These are phyloP conservation scores for Pachycephus smyrnensis DNA, from an alignment of 2,888 invertebrate genomes.

Conservation along the genomic window DNA sequence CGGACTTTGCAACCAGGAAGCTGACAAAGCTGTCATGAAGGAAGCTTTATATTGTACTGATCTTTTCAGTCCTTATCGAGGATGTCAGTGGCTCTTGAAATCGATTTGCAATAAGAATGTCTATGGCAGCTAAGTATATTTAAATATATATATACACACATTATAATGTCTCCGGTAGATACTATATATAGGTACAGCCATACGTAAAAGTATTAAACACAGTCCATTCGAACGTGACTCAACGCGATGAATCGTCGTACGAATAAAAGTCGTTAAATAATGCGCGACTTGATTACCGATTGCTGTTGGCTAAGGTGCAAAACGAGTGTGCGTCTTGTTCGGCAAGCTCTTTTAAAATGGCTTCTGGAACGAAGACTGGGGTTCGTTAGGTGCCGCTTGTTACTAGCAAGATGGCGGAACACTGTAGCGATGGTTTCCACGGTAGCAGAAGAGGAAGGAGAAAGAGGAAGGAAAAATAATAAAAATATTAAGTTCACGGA, in stretches of 20 bases:
- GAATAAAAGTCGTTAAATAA: not conserved
- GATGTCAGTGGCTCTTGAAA: not conserved
- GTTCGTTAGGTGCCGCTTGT: not conserved
- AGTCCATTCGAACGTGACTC: not conserved
- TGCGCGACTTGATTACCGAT: not conserved
- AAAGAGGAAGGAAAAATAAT: not conserved
- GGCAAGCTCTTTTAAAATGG: not conserved
- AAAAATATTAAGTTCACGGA: not conserved
- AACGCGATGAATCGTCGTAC: not conserved
- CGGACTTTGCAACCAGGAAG: not conserved
- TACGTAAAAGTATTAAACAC: not conserved
- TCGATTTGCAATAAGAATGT: not conserved
- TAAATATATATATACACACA: not conserved
- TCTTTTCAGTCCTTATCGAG: not conserved
- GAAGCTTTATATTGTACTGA: not conserved
- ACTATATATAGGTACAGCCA: not conserved
- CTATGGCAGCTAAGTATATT: not conserved
- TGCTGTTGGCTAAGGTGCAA: not conserved
- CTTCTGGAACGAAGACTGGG: not conserved
- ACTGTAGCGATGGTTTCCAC: not conserved
- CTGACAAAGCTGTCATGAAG: not conserved
- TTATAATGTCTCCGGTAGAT: not conserved
- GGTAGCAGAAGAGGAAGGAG: not conserved
- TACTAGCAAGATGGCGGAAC: not conserved
- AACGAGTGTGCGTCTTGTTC: not conserved